phyloP scores from a whole-genome alignment of 2,797 vertebrate genomes.

The Lates japonicus region DNA sequence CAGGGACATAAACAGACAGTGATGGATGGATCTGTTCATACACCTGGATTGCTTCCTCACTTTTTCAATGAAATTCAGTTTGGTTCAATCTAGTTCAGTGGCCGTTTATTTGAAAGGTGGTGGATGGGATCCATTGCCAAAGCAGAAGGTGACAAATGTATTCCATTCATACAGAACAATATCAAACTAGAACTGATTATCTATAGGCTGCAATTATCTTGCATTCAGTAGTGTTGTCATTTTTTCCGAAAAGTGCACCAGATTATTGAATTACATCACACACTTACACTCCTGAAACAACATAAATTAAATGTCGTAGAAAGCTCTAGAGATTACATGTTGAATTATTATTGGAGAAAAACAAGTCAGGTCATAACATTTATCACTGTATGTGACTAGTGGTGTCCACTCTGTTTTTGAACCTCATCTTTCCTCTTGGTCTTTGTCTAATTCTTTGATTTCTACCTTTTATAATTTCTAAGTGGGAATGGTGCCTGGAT shows the following conservation, averaged over 20 bases:
- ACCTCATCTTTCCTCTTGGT: background rate
- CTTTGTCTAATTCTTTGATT: background rate
- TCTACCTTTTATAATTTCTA: background rate
- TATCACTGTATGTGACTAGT: background rate
- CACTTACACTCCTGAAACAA: background rate
- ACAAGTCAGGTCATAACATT: background rate
- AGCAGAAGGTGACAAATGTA: constrained; percentile 1
- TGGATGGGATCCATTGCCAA: background rate
- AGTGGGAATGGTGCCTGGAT: background rate
- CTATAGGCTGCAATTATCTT: background rate
- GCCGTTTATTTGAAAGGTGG: constrained; percentile 2
- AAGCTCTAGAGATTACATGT: background rate
- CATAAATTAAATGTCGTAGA: background rate
- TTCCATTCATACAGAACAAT: constrained; percentile 5
- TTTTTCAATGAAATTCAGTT: background rate
- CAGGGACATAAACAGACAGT: constrained; percentile 16
- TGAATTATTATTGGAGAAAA: background rate
- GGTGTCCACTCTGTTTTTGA: background rate
- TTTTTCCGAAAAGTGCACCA: background rate
- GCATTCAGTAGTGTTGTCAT: background rate
- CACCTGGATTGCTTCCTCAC: background rate
- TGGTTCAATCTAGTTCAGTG: constrained; percentile 5
- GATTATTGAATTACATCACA: background rate
- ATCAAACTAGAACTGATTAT: background rate
- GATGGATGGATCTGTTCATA: constrained; percentile 36